Conservation (phyloP, 1,140 invertebrate genomes). For the Lasioglossum albipes region DNA sequence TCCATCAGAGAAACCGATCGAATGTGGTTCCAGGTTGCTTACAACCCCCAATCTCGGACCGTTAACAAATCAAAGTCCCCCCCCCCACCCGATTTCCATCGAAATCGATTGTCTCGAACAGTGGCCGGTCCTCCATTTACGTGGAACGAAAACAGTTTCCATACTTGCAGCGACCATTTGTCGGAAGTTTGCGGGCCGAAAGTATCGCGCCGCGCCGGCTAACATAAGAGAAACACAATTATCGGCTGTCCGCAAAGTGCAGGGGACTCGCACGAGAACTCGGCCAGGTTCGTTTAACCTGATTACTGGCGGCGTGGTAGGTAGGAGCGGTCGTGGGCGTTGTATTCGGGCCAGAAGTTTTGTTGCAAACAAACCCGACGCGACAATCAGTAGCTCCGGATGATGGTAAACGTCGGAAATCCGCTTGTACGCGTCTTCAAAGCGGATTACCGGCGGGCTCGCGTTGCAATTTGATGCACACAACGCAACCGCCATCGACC, state of each 20-base stretch:
- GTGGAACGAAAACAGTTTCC: too few relatives aligned
- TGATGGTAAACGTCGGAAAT: slow-evolving; percentile 42
- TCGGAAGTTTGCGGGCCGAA: background rate
- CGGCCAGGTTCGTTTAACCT: slow-evolving; percentile 38
- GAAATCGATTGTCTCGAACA: too few relatives aligned
- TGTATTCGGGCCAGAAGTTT: slow-evolving; percentile 49
- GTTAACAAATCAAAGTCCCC: too few relatives aligned
- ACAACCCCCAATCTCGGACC: too few relatives aligned
- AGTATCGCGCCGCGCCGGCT: background rate
- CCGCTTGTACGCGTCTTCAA: slow-evolving; percentile 15
- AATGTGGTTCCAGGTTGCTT: too few relatives aligned
- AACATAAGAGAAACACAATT: slow-evolving; percentile 44
- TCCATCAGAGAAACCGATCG: too few relatives aligned
- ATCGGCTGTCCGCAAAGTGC: slow-evolving; percentile 39
- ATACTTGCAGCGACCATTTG: too few relatives aligned
- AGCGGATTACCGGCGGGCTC: slow-evolving; percentile 20
- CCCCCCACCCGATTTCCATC: too few relatives aligned
- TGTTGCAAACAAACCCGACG: slow-evolving; percentile 44
- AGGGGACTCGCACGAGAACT: slow-evolving; percentile 35
- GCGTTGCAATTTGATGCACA: background rate
- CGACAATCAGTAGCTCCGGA: background rate
- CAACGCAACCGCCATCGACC: background rate
- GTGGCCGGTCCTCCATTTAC: too few relatives aligned
- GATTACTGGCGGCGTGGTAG: slow-evolving; percentile 30
- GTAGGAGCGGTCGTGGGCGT: background rate